These are phyloP conservation scores for Pyrochroa serraticornis DNA, from an alignment of 2,888 invertebrate species.

Conservation along the genomic window DNA sequence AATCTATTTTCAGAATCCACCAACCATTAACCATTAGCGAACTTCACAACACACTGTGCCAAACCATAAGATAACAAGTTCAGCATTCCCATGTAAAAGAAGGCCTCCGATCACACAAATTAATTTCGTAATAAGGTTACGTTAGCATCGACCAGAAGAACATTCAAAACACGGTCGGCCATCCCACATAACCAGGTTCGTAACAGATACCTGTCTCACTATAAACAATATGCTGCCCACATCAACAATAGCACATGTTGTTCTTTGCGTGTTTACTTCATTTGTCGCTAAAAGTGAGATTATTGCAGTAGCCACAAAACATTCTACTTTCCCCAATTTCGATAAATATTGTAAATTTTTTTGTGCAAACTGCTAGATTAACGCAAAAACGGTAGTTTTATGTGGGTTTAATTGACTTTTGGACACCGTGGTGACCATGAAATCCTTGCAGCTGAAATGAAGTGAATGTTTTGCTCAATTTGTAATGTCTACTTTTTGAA, in stretches of 20 bases:
- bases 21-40: no score
- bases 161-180: slow-evolving; percentile 10
- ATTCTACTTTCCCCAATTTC: slow-evolving; percentile 13
- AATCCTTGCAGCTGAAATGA: slow-evolving; percentile 10
- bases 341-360: slow-evolving; percentile 1
- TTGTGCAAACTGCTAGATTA: not conserved
- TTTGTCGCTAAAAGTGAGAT: slow-evolving; percentile 10
- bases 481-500: slow-evolving; percentile 23
- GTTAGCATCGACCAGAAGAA: slow-evolving; percentile 14
- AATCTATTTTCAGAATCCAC: no score
- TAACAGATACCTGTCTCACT: slow-evolving; percentile 28
- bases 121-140: slow-evolving; percentile 9
- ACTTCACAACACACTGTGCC: no score
- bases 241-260: slow-evolving; percentile 27
- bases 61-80: no score
- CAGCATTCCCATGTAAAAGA: no score
- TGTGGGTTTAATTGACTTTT: slow-evolving; percentile 19
- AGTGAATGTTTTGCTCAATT: slow-evolving; percentile 20
- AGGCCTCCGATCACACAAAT: not conserved
- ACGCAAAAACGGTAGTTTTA: slow-evolving; percentile 13
- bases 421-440: slow-evolving; percentile 7
- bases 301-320: slow-evolving; percentile 12
- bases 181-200: slow-evolving; percentile 15
- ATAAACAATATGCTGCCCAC: slow-evolving; percentile 25
- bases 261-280: slow-evolving; percentile 22